phyloP scores from a whole-genome alignment of 2,113 vertebrate species.

The Oreotragus oreotragus region DNA sequence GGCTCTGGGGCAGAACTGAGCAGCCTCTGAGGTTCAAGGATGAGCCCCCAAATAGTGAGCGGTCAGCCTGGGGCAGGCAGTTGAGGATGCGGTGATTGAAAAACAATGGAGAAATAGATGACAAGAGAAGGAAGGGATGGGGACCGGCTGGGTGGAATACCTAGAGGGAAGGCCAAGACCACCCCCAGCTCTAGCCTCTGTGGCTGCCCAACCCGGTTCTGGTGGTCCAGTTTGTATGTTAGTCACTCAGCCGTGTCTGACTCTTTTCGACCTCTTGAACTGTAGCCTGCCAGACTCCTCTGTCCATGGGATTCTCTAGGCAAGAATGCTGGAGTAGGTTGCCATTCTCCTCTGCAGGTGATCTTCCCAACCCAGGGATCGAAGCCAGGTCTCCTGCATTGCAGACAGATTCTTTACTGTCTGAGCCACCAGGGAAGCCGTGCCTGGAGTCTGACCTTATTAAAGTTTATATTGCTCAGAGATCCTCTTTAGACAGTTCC shows the following conservation, averaged over 20 bases:
- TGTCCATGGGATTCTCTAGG: neutral
- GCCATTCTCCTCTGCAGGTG: neutral
- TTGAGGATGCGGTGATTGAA: accelerated
- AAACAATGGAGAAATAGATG: neutral
- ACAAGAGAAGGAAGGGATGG: neutral
- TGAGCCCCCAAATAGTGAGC: neutral
- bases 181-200: too few relatives aligned
- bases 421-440: neutral
- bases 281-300: neutral
- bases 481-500: neutral
- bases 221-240: neutral
- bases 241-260: neutral
- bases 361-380: neutral
- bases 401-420: neutral
- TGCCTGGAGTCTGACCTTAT: neutral
- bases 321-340: neutral
- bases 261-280: neutral
- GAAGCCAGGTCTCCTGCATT: neutral
- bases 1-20: accelerated
- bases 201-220: neutral
- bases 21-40: neutral
- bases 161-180: neutral
- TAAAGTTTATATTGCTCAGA: neutral
- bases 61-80: neutral
- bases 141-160: neutral